Evolutionary conservation across 2,113 vertebrate species (phyloP).

Genomic region (Cynopterus brachyotis): DNA sequence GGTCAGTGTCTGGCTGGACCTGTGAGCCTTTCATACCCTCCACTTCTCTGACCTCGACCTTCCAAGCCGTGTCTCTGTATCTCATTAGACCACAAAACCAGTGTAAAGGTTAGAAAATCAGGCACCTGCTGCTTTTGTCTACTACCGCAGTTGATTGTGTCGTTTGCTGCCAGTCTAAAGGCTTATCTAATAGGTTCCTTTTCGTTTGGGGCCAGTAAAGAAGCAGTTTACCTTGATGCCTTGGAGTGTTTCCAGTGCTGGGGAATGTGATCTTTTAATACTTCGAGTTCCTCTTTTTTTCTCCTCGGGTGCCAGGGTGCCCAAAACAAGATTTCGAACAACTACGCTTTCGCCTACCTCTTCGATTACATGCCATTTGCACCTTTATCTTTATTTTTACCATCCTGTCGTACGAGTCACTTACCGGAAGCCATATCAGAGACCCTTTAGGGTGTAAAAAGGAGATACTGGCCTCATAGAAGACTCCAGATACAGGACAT

Average conservation of each 20-base stretch:
- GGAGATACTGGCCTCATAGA: not conserved
- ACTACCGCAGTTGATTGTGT: not conserved
- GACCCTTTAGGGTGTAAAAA: not conserved
- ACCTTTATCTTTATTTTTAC: not conserved
- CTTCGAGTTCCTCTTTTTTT: not conserved
- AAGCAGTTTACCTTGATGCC: not conserved
- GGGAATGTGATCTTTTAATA: not conserved
- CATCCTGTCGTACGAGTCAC: not conserved
- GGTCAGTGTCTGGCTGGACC: not conserved
- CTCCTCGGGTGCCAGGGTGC: not conserved
- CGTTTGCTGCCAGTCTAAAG: not conserved
- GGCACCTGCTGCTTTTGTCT: not conserved
- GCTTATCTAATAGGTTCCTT: not conserved
- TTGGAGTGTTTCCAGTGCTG: not conserved
- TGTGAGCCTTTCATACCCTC: no score
- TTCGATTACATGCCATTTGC: accelerated
- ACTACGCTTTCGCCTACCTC: no score
- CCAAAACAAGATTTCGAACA: not conserved
- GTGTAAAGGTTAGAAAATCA: not conserved
- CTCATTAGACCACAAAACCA: not conserved
- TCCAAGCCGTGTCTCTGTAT: not conserved
- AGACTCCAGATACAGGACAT: not conserved
- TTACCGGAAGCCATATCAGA: not conserved
- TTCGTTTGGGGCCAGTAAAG: not conserved
- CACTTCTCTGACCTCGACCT: not conserved